These are phyloP conservation scores for Lepus europaeus DNA, from an alignment of 2,113 vertebrate species.

Conservation along the genomic window DNA sequence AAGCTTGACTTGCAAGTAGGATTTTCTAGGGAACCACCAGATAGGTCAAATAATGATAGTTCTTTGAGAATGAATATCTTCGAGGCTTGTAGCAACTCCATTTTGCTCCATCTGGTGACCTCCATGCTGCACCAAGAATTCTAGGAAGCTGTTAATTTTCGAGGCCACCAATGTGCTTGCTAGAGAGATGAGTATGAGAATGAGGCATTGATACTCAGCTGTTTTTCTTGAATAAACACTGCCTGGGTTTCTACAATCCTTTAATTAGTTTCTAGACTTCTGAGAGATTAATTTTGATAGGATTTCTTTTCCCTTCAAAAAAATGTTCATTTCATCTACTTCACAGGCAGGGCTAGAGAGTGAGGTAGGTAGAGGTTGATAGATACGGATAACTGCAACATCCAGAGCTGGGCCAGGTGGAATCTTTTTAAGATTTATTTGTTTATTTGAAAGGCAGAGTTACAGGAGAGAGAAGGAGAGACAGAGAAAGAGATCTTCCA, in stretches of 20 bases:
- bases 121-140: background rate
- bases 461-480: no score
- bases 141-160: background rate
- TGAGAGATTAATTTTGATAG: background rate
- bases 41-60: background rate
- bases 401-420: no score
- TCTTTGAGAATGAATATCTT: conserved; percentile 9
- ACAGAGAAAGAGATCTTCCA: no score
- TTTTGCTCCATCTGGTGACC: background rate
- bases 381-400: no score
- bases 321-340: no score
- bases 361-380: no score
- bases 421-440: no score
- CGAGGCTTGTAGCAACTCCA: background rate
- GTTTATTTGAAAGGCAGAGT: no score
- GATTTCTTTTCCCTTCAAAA: background rate
- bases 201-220: background rate
- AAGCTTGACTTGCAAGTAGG: background rate
- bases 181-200: background rate
- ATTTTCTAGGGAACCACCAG: background rate
- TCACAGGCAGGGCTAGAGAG: no score
- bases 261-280: conserved; percentile 11
- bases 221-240: conserved; percentile 21
- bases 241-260: background rate
- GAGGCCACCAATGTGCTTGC: background rate